Percentiles rank a stretch among this genome's conserved stretches.
These are phyloP conservation scores for Rhynchopsitta pachyrhyncha DNA, from an alignment of 2,113 vertebrate genomes.

Conservation along the genomic window DNA sequence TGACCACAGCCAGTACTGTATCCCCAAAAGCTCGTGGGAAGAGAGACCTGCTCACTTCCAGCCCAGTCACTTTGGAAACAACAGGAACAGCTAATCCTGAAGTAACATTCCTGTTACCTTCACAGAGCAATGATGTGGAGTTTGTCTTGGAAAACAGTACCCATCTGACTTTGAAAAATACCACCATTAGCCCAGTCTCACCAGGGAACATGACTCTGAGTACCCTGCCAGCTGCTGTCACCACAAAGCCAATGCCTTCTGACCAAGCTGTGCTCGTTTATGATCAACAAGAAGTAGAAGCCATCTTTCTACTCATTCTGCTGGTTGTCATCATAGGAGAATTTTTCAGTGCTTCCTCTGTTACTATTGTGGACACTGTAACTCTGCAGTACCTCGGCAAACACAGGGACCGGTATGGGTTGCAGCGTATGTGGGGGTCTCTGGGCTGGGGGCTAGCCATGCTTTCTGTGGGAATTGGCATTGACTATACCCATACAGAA, in stretches of 20 bases:
- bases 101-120: neutral
- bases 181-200: neutral
- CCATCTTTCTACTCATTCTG: slow-evolving; percentile 91
- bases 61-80: neutral
- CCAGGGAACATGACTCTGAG: neutral
- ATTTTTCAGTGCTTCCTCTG: slow-evolving; percentile 95
- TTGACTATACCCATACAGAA: slow-evolving; percentile 86
- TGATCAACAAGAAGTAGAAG: slow-evolving; percentile 87
- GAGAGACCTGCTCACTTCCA: slow-evolving; percentile 30
- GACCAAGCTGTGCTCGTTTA: slow-evolving; percentile 73
- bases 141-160: slow-evolving; percentile 4
- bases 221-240: slow-evolving; percentile 7
- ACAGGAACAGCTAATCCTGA: neutral
- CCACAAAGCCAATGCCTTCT: slow-evolving; percentile 58
- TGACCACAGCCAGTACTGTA: neutral
- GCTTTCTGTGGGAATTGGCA: slow-evolving; percentile 94
- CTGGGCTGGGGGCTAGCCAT: slow-evolving; percentile 97
- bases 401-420: slow-evolving; percentile 91
- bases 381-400: slow-evolving; percentile 94
- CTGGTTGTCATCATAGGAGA: slow-evolving; percentile 94
- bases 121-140: neutral
- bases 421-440: slow-evolving; percentile 99
- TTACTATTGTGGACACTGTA: slow-evolving; percentile 96
- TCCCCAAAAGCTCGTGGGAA: slow-evolving; percentile 23
- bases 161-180: neutral